Base-by-base conservation (phyloP, 2,113 vertebrate species). In the Antidorcas marsupialis region DNA sequence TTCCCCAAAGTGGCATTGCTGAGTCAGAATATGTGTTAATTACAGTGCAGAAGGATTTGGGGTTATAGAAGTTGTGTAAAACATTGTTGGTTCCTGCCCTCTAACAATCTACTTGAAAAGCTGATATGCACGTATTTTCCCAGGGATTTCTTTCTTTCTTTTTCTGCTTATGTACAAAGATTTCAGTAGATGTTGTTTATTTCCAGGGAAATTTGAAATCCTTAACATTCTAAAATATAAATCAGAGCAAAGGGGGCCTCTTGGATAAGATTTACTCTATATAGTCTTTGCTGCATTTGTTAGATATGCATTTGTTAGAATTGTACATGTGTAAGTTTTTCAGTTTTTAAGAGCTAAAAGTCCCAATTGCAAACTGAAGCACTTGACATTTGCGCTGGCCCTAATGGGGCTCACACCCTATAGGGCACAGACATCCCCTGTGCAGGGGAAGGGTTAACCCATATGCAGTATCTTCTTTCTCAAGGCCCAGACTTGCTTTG, bases 361-460 rank as follows among this genome's bases (percentile, higher is more conserved):
- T 50, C 55, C 90, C 30, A 12, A 27, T 78, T 86, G 85, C 55
- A 62, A 85, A 16, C 91, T 1, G 25, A 79, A 60, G 52, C n/a
- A 6, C 52, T 93, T 76, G 91, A 45, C 86, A 6, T 86, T 62
- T 76, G 74, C 57, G 19, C 9, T 27, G 27, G 62, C 39, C 7
- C 36, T 57, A 3, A 4, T 1, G 2, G 17, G 30, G 60, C 53
- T 30, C 39, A 43, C 7, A 59, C 16, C 19, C 19, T 1, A 0
- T 13, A 30, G 8, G 16, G n/a, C 3, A 43, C 64, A 79, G 78
- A 43, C 8, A 1, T 3, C 27, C 39, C 16, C 33, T 27, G 16
- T 39, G 0, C 17, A 14, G 21, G 8, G 25, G 2, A 23, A 39
- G 39, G 33, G 9, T 62, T 30, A 7, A 3, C 27, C n/a, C 21